Evolutionary conservation across 2,797 vertebrate genomes (phyloP).

Genomic region (Danio albolineatus): DNA sequence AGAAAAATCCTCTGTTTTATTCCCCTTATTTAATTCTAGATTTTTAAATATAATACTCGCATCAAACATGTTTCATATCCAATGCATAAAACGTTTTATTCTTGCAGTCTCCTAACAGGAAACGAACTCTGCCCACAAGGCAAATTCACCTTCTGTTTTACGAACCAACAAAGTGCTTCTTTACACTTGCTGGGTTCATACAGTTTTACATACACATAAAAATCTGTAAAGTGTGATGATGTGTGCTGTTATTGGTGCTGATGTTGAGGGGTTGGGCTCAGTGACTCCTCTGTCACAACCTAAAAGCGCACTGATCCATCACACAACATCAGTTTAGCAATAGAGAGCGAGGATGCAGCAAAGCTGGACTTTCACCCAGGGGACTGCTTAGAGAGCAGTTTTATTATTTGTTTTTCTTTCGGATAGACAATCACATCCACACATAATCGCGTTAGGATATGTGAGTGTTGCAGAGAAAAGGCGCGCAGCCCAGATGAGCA

Average conservation of each 20-base stretch:
- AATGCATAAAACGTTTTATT: background rate
- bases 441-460: conserved; percentile 26
- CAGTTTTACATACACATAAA: background rate
- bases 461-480: conserved; percentile 1
- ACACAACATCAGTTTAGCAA: conserved; percentile 31
- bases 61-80: too few species aligned
- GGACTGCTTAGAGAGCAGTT: conserved; percentile 28
- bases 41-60: too few species aligned
- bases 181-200: conserved; percentile 4
- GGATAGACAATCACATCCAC: background rate
- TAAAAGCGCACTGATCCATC: conserved; percentile 19
- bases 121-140: background rate
- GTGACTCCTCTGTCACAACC: conserved; percentile 27
- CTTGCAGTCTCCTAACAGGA: background rate
- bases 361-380: background rate
- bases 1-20: too few species aligned
- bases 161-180: conserved; percentile 27
- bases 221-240: background rate
- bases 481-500: conserved; percentile 43
- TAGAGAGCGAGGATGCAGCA: conserved; percentile 19
- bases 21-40: too few species aligned
- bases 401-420: conserved; percentile 23
- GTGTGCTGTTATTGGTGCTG: conserved; percentile 42
- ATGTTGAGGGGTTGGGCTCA: conserved; percentile 44
- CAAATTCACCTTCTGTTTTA: conserved; percentile 8